Percentiles rank a stretch among this genome's conserved stretches.
phyloP scores from a whole-genome alignment of 1,140 invertebrate genomes.

The Macrosteles quadrilineatus region DNA sequence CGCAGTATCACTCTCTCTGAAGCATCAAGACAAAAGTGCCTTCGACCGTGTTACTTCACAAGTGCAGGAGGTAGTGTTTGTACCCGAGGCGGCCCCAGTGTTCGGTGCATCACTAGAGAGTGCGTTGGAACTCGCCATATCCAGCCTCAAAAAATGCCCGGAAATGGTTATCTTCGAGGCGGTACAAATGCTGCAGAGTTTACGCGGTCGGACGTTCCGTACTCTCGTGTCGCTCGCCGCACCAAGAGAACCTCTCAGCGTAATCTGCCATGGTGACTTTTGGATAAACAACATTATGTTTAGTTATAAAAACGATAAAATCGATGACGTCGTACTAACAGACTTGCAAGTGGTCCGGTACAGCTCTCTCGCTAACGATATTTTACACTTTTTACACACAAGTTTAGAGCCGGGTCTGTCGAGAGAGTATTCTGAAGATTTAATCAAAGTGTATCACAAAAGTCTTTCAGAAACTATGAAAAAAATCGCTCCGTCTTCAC shows the following conservation, averaged over 20 bases:
- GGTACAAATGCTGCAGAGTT: constrained; percentile 33
- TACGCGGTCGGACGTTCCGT: constrained; percentile 34
- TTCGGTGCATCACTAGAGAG: constrained; percentile 47
- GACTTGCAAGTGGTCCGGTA: constrained; percentile 52
- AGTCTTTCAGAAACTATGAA: constrained; percentile 46
- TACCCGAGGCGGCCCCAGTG: constrained; percentile 38
- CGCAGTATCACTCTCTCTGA: constrained; percentile 55
- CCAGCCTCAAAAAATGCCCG: constrained; percentile 24
- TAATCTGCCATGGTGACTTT: constrained; percentile 54
- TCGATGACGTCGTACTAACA: constrained; percentile 47
- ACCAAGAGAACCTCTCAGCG: constrained; percentile 36
- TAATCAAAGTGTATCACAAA: constrained; percentile 59
- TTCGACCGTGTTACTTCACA: constrained; percentile 38
- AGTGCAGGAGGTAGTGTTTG: constrained; percentile 37
- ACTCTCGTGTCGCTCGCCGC: constrained; percentile 27
- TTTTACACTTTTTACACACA: constrained; percentile 51
- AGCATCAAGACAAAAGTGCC: constrained; percentile 43
- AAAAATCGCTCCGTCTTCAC: constrained; percentile 26
- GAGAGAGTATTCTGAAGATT: constrained; percentile 50
- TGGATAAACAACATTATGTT: constrained; percentile 60
- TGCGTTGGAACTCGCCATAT: constrained; percentile 35
- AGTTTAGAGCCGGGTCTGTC: constrained; percentile 55
- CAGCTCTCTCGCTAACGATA: constrained; percentile 49
- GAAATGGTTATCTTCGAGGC: constrained; percentile 42
- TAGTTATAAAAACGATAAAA: constrained; percentile 39